Evolutionary conservation across 2,888 invertebrate genomes (phyloP), one percentile per base, ranked within the genome.

Genomic region (Flexamia atlantica): DNA sequence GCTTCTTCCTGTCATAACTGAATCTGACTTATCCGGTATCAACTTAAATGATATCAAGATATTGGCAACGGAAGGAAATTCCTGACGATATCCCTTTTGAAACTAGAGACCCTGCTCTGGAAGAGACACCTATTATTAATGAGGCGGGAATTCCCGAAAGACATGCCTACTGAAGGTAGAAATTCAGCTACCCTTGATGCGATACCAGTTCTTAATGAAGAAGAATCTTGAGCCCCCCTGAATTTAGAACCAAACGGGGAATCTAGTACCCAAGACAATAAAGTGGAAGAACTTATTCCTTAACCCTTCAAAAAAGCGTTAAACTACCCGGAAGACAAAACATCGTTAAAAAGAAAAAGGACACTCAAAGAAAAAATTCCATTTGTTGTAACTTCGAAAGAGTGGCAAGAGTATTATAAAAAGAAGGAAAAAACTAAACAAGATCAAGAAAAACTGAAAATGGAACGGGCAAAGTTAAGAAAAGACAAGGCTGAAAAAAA

Each of bases 321-420:
- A 20, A 12, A 42, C n/a, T 76, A 40, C n/a, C 76, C 76, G 20
- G 76, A 76, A 40, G 76, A 36, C n/a, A n/a, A 76, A 76, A 23
- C n/a, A 12, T 9, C 9, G n/a, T 23, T n/a, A 76, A 76, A 76
- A 76, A 25, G n/a, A n/a, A 42, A 76, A 76, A 76, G 25, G 42
- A 76, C 12, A 70, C n/a, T 12, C 9, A 25, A 76, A 76, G 76
- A 76, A 42, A 25, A 36, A 17, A 76, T 76, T 17, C 42, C 76
- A n/a, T 36, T 40, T 40, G 76, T 76, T 20, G 36, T 76, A n/a
- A 36, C 42, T n/a, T 32, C 36, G n/a, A 76, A 36, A 76, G 23
- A 42, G 12, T 76, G 42, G 20, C 4, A 50, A n/a, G 50, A 50
- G n/a, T 50, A 50, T n/a, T 50, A 7, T n/a, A 50, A 50, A 50